Conservation (phyloP, 2,797 vertebrate genomes). For the Pseudomugil gertrudae region DNA sequence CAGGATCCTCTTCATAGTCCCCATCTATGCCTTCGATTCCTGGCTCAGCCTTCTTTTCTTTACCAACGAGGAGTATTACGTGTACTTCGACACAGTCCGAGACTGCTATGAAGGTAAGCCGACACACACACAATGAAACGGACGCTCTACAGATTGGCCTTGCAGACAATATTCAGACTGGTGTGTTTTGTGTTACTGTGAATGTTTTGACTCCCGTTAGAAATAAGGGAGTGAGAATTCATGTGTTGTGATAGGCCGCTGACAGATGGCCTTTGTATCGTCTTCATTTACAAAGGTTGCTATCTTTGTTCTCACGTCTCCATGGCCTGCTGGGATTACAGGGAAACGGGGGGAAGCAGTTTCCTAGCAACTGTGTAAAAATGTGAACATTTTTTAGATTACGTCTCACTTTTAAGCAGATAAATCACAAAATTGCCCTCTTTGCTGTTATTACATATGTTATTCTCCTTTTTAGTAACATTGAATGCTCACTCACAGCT, state of each 20-base stretch:
- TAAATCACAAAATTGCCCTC: conserved; percentile 30
- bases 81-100: conserved; percentile 93
- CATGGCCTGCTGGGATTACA: conserved; percentile 72
- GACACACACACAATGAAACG: not conserved
- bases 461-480: not conserved
- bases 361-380: conserved; percentile 83
- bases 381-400: conserved; percentile 50
- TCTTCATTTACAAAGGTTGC: conserved; percentile 64
- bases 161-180: not conserved
- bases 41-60: conserved; percentile 97
- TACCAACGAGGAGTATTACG: conserved; percentile 96
- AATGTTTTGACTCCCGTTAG: conserved; percentile 26
- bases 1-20: conserved; percentile 94
- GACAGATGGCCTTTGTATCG: conserved; percentile 63
- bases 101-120: conserved; percentile 95
- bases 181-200: conserved; percentile 17
- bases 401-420: conserved; percentile 43
- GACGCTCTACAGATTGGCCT: not conserved
- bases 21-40: conserved; percentile 95
- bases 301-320: conserved; percentile 80
- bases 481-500: not conserved
- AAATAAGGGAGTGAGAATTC: conserved; percentile 44
- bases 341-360: conserved; percentile 61
- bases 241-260: conserved; percentile 41
- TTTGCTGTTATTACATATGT: not conserved